Evolutionary conservation across 2,888 invertebrate genomes (phyloP), one percentile per base, ranked within the genome.

Genomic region (Lepidocyrtoides sp.): DNA sequence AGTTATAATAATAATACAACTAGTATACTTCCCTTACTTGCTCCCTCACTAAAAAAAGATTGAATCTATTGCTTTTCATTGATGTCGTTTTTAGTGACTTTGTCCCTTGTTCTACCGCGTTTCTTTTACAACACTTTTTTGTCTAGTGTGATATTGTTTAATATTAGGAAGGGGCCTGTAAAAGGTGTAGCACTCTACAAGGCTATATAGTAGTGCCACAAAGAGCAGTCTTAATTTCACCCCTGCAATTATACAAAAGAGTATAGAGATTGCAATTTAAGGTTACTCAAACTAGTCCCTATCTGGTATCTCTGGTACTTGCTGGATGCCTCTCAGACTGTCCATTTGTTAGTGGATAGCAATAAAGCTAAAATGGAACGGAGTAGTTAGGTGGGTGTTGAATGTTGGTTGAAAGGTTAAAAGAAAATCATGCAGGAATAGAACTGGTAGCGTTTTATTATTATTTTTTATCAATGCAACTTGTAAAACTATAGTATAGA

Each of bases 51-150:
- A n/a, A n/a, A 79, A 82, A 63, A 41, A 48, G 63, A 83, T 83
- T 83, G 51, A 84, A 84, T 84, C 69, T 29, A 69, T 84, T 84
- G 83, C 83, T 51, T 66, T 84, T 44, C 66, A 82, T 82, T 82
- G 82, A 60, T 60, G 41, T 60, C 20, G n/a, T 29, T 60, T 77
- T 77, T 51, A 48, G 10, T 48, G 26, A 2, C 51, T 29, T 36
- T 77, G 29, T 77, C 26, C 12, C 17, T 44, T 72, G 44, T 41
- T 10, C 29, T 20, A 20, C 23, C 10, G 20, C 41, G 69, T 7
- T 48, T 44, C n/a, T n/a, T n/a, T n/a, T n/a, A n/a, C n/a, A n/a
- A n/a, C n/a, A n/a, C 63, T 3, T 29, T 5, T 57, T 57, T 57
- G 17, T 3, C 57, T 2, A 3, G 17, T 57, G 20, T 20, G 17